Conservation (phyloP, 2,113 vertebrate species). For the Prionailurus bengalensis region DNA sequence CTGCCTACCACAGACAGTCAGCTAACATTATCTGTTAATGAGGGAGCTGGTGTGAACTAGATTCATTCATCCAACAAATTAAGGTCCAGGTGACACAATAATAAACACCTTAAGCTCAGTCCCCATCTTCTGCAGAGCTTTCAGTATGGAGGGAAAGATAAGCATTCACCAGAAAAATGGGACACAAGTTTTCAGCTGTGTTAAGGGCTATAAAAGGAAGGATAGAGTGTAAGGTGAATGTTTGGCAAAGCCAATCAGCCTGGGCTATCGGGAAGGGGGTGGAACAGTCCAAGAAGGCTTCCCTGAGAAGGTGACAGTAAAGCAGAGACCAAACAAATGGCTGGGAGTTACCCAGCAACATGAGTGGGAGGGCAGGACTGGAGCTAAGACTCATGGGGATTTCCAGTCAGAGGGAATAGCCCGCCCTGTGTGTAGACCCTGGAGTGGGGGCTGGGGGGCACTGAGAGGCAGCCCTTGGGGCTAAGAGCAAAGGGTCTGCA, state of each 20-base stretch:
- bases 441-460: not conserved
- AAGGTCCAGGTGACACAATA: not conserved
- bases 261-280: not conserved
- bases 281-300: not conserved
- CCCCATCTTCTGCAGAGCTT: not conserved
- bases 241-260: not conserved
- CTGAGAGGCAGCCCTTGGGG: not conserved
- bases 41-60: not conserved
- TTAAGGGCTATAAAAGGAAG: not conserved
- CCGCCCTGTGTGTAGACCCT: accelerated
- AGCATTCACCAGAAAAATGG: not conserved
- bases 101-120: not conserved
- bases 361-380: not conserved
- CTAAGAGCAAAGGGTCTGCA: not conserved
- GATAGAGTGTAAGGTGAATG: too few relatives aligned
- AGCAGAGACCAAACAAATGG: not conserved
- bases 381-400: not conserved
- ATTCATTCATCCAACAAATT: not conserved
- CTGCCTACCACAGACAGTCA: not conserved
- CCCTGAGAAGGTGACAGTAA: not conserved
- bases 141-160: not conserved
- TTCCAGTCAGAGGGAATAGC: not conserved
- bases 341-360: not conserved
- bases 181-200: not conserved
- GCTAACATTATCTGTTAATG: not conserved